phyloP scores from a whole-genome alignment of 2,888 invertebrate genomes.

The Onthophagus sagittarius region DNA sequence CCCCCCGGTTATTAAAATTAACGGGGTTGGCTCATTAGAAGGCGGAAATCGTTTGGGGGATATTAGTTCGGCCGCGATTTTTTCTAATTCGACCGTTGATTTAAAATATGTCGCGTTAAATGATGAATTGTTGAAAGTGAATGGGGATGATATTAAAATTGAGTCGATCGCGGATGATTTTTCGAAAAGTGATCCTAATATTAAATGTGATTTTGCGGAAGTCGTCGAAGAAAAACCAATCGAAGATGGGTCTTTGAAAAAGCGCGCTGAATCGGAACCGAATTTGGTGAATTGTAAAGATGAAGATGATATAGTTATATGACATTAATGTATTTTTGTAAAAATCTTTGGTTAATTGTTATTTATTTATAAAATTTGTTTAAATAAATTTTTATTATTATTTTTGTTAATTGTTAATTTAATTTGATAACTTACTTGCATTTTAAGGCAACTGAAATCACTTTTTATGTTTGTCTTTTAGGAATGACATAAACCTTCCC shows the following conservation, averaged over 20 bases:
- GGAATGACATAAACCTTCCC: background rate
- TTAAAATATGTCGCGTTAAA: slow-evolving; percentile 78
- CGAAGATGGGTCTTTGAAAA: slow-evolving; percentile 44
- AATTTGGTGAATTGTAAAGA: slow-evolving; percentile 55
- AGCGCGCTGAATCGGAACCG: slow-evolving; percentile 64
- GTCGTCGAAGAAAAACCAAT: slow-evolving; percentile 9
- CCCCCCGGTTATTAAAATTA: slow-evolving; percentile 30
- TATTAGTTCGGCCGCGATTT: slow-evolving; percentile 68
- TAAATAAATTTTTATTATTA: background rate
- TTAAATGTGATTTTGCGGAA: slow-evolving; percentile 46
- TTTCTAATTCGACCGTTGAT: slow-evolving; percentile 83
- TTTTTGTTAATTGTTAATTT: no score
- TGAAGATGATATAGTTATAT: slow-evolving; percentile 34
- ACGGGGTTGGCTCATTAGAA: slow-evolving; percentile 23
- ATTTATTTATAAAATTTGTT: background rate
- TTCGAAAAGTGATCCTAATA: slow-evolving; percentile 61
- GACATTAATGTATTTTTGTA: slow-evolving; percentile 1
- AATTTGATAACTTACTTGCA: background rate
- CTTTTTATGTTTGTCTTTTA: background rate
- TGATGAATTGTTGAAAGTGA: slow-evolving; percentile 62
- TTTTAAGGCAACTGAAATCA: background rate
- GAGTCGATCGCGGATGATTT: slow-evolving; percentile 47
- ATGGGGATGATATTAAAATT: slow-evolving; percentile 44
- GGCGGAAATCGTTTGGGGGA: slow-evolving; percentile 46
- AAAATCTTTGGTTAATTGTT: background rate